These are phyloP conservation scores for Astreopora myriophthalma DNA, from an alignment of 64 coral and sea anemone species.

Conservation along the genomic window DNA sequence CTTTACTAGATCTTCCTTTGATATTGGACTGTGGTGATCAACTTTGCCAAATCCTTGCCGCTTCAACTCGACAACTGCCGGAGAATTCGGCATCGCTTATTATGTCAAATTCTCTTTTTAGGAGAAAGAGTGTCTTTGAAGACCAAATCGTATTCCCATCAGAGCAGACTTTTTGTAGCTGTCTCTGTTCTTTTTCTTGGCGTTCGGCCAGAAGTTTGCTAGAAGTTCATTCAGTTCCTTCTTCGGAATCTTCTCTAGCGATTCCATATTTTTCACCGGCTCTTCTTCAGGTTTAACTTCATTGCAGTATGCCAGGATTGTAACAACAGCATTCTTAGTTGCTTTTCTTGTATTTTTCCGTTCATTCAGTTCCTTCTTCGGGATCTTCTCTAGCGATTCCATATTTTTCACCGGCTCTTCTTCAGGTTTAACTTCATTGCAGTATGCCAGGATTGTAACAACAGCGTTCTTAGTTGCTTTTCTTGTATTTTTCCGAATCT, in stretches of 20 bases:
- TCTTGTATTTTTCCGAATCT: no score
- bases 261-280: not conserved
- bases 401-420: no score
- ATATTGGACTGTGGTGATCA: slow-evolving; percentile 60
- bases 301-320: slow-evolving; percentile 5
- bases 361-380: no score
- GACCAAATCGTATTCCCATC: slow-evolving; percentile 66
- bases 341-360: slow-evolving; percentile 28
- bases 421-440: no score
- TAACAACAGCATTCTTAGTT: slow-evolving; percentile 20
- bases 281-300: slow-evolving; percentile 17
- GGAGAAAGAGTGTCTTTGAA: slow-evolving; percentile 70
- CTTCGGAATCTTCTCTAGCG: slow-evolving; percentile 45
- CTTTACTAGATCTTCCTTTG: slow-evolving; percentile 64
- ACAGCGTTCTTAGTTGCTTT: no score
- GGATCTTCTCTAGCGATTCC: no score
- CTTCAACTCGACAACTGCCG: slow-evolving; percentile 41
- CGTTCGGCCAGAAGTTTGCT: slow-evolving; percentile 59
- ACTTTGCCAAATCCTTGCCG: slow-evolving; percentile 76
- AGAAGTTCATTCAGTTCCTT: slow-evolving; percentile 62
- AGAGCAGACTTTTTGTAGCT: slow-evolving; percentile 70
- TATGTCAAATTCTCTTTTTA: slow-evolving; percentile 34
- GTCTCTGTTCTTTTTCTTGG: slow-evolving; percentile 69
- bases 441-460: no score
- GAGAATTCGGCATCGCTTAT: slow-evolving; percentile 39